These are phyloP conservation scores for Leistus spinibarbis DNA, from an alignment of 2,888 invertebrate species.

Conservation along the genomic window DNA sequence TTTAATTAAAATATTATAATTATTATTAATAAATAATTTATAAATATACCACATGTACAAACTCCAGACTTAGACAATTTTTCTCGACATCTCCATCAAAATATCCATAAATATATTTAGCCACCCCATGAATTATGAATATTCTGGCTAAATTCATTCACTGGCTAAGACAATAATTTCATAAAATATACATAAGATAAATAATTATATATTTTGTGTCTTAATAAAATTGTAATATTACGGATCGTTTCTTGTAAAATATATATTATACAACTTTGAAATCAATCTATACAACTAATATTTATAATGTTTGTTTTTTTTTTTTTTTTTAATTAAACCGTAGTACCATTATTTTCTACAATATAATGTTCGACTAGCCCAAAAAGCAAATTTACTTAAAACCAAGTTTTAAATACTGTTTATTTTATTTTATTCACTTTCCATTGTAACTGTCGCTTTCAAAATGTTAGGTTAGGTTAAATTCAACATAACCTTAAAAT, in stretches of 20 bases:
- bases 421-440: background rate
- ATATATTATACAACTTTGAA: constrained; percentile 20
- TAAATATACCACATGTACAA: constrained; percentile 25
- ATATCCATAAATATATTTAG: background rate
- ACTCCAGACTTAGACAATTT: constrained; percentile 6
- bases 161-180: background rate
- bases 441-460: background rate
- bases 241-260: background rate
- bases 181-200: constrained; percentile 1
- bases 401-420: constrained; percentile 44
- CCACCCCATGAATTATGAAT: background rate
- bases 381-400: constrained; percentile 44
- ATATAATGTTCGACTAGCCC: constrained; percentile 45
- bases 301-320: background rate
- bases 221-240: background rate
- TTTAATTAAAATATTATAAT: constrained; percentile 26
- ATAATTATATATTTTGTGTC: background rate
- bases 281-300: constrained; percentile 3
- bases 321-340: constrained; percentile 9
- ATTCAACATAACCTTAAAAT: too few species aligned
- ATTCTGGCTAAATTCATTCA: background rate
- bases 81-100: background rate
- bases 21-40: constrained; percentile 10
- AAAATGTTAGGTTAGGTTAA: background rate
- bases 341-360: constrained; percentile 16